Conservation (phyloP, 2,113 vertebrate genomes). For the Etheostoma spectabile region DNA sequence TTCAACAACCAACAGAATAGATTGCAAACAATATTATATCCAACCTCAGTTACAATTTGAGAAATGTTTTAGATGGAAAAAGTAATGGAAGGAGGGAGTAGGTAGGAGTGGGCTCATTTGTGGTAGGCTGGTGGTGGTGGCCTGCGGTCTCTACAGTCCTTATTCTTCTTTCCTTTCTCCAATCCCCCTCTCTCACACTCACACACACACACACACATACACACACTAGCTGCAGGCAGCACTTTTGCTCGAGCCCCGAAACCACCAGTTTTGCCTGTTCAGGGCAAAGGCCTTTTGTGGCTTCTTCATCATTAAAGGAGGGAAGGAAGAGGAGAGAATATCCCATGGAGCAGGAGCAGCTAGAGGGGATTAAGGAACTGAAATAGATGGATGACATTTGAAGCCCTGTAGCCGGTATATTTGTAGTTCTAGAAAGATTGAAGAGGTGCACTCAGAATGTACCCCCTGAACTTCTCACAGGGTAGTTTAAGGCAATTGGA, state of each 20-base stretch:
- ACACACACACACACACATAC: background rate
- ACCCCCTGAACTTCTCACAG: constrained; percentile 41
- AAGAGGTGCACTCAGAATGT: constrained; percentile 49
- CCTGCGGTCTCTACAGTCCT: constrained; percentile 73
- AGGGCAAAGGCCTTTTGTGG: constrained; percentile 68
- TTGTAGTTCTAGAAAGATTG: constrained; percentile 58
- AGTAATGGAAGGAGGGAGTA: constrained; percentile 63
- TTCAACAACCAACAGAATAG: constrained; percentile 62
- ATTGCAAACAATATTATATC: constrained; percentile 60
- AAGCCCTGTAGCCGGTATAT: constrained; percentile 22
- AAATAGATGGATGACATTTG: constrained; percentile 59
- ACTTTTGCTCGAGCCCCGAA: constrained; percentile 68
- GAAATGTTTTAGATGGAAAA: constrained; percentile 77
- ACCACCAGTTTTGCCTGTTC: constrained; percentile 62
- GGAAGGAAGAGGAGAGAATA: constrained; percentile 26
- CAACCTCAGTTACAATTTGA: constrained; percentile 67
- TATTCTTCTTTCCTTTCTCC: constrained; percentile 61
- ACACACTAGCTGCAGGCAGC: constrained; percentile 57
- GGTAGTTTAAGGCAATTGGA: constrained; percentile 37
- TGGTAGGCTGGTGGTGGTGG: constrained; percentile 70
- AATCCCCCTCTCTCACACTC: constrained; percentile 57
- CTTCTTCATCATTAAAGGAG: constrained; percentile 62
- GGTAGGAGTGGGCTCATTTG: constrained; percentile 77
- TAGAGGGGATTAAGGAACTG: constrained; percentile 49
- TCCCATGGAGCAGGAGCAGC: constrained; percentile 25